A percentile compares a stretch with the other conserved stretches of the same genome.
phyloP scores from a whole-genome alignment of 1,140 invertebrate species.

The Sesamia nonagrioides region DNA sequence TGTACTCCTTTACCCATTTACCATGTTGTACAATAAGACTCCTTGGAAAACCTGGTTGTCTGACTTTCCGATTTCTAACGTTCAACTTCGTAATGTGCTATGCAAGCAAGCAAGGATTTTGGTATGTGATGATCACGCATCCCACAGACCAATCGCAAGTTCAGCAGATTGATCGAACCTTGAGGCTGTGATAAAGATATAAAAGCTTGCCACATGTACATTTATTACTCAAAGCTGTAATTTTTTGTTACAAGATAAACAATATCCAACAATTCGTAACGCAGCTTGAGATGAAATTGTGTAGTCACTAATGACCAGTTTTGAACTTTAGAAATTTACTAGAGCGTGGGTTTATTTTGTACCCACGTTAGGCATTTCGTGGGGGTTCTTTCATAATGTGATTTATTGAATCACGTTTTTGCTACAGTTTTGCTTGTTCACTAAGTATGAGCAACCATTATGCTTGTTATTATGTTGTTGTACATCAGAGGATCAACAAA shows the following conservation, averaged over 20 bases:
- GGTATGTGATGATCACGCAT: too few species aligned
- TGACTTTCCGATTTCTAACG: too few species aligned
- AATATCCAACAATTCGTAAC: not conserved
- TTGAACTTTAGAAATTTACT: not conserved
- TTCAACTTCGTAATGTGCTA: too few species aligned
- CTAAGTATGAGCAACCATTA: constrained; percentile 8
- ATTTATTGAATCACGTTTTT: constrained; percentile 31
- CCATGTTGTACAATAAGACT: too few species aligned
- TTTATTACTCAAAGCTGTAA: not conserved
- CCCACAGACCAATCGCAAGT: too few species aligned
- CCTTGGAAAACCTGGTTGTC: too few species aligned
- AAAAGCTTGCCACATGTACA: too few species aligned
- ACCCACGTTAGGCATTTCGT: constrained; percentile 8
- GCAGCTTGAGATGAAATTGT: not conserved
- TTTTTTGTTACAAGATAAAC: not conserved
- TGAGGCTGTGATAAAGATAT: too few species aligned
- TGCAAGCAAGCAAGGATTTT: too few species aligned
- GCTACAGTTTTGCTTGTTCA: constrained; percentile 5
- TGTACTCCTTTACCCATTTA: too few species aligned
- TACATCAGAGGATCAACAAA: constrained; percentile 1
- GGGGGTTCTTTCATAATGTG: constrained; percentile 16
- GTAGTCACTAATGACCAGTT: not conserved
- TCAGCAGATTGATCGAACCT: too few species aligned
- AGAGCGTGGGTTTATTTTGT: not conserved
- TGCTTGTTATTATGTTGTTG: too few species aligned